Conservation (phyloP, 23 tunicate species). For the Clavelina lepadiformis region DNA sequence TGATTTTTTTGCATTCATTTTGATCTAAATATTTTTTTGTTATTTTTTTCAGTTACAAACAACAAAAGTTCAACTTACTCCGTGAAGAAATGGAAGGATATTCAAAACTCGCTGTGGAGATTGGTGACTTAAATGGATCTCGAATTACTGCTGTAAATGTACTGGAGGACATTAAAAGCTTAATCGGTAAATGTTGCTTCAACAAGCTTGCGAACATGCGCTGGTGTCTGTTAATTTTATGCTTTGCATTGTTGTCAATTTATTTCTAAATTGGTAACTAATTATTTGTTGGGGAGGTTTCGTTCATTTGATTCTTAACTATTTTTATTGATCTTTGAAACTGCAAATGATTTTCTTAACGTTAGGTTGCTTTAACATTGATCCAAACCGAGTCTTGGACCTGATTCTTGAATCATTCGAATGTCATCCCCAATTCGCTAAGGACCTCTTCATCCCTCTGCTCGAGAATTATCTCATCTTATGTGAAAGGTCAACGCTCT, state of each 20-base stretch:
- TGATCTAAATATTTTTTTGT: not conserved
- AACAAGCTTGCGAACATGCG: too few relatives aligned
- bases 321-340: too few relatives aligned
- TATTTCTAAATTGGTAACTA: too few relatives aligned
- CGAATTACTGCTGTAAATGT: conserved; percentile 42
- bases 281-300: too few relatives aligned
- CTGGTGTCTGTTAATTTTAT: too few relatives aligned
- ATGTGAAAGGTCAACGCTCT: conserved; percentile 85
- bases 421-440: conserved; percentile 68
- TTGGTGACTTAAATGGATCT: conserved; percentile 64
- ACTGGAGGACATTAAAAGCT: conserved; percentile 82
- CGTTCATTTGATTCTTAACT: too few relatives aligned
- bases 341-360: too few relatives aligned
- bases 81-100: conserved; percentile 99
- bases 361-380: conserved; percentile 99
- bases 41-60: conserved; percentile 71
- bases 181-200: conserved; percentile 77
- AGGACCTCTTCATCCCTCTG: conserved; percentile 52
- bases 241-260: too few relatives aligned
- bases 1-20: not conserved
- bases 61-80: conserved; percentile 93
- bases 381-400: conserved; percentile 94
- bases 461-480: conserved; percentile 66
- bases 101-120: conserved; percentile 82
- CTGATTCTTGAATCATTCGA: conserved; percentile 88